phyloP scores from a whole-genome alignment of 2,888 invertebrate genomes.

The Xylota segnis region DNA sequence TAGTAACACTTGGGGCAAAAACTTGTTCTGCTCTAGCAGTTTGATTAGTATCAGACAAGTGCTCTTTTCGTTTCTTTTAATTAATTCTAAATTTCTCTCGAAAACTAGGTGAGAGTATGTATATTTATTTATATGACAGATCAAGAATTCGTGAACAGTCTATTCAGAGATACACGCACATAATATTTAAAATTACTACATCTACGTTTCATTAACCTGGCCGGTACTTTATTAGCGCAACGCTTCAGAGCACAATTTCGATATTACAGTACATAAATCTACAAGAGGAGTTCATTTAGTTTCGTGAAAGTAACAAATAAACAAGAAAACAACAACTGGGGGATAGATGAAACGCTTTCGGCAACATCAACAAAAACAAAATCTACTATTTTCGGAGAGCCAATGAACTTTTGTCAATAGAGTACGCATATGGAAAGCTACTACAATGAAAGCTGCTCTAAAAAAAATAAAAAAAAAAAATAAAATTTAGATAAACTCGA shows the following conservation, averaged over 20 bases:
- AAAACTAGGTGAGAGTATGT: neutral
- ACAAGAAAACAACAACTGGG: neutral
- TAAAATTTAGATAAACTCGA: neutral
- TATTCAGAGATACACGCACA: neutral
- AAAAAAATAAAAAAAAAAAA: neutral
- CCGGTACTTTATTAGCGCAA: neutral
- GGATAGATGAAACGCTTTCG: constrained; percentile 1
- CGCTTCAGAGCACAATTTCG: neutral
- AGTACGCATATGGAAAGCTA: constrained; percentile 13
- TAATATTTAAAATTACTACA: constrained; percentile 9
- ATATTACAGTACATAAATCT: constrained; percentile 11
- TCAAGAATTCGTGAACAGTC: neutral
- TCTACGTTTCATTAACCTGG: neutral
- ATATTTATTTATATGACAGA: neutral
- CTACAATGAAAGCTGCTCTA: constrained; percentile 46
- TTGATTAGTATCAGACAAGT: constrained; percentile 22
- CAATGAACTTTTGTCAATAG: constrained; percentile 43
- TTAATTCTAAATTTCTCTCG: neutral
- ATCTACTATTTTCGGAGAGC: constrained; percentile 22
- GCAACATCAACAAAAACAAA: constrained; percentile 12
- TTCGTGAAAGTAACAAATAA: neutral
- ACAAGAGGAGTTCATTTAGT: constrained; percentile 3
- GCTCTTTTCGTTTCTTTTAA: neutral
- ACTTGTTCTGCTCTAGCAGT: constrained; percentile 26
- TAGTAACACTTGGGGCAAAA: constrained; percentile 39